Percentiles rank a stretch among this genome's conserved stretches.
phyloP scores from a whole-genome alignment of 1,140 invertebrate species.

The Aphaenogaster floridana region DNA sequence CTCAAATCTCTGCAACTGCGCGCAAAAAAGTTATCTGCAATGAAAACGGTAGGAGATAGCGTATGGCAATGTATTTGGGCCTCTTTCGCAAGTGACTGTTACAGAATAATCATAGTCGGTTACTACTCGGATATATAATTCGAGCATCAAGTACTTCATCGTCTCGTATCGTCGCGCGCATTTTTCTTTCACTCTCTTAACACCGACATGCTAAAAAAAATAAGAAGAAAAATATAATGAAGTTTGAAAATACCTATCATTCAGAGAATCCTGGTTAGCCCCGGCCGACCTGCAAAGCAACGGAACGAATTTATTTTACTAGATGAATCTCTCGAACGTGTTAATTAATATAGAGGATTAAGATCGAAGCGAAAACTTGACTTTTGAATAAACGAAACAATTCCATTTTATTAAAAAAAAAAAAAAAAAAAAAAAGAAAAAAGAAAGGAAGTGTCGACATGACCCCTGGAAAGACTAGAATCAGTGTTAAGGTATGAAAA shows the following conservation, averaged over 20 bases:
- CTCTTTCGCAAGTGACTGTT: slow-evolving; percentile 68
- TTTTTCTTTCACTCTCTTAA: slow-evolving; percentile 53
- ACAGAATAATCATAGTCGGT: slow-evolving; percentile 59
- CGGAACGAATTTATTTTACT: slow-evolving; percentile 80
- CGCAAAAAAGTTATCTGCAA: slow-evolving; percentile 75
- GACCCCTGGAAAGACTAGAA: slow-evolving; percentile 84
- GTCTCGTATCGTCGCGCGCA: slow-evolving; percentile 41
- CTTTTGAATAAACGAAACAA: slow-evolving; percentile 62
- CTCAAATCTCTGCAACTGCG: slow-evolving; percentile 74
- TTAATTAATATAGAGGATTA: slow-evolving; percentile 61
- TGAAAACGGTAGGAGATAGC: slow-evolving; percentile 67
- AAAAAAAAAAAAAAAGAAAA: slow-evolving; percentile 79
- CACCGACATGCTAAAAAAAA: slow-evolving; percentile 55
- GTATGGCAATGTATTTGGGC: slow-evolving; percentile 42
- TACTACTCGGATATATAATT: slow-evolving; percentile 67
- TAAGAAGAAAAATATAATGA: slow-evolving; percentile 74
- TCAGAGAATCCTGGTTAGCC: slow-evolving; percentile 84
- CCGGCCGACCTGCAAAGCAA: slow-evolving; percentile 85
- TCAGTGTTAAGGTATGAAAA: slow-evolving; percentile 81
- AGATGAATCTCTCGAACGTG: slow-evolving; percentile 68
- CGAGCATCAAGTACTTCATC: slow-evolving; percentile 31
- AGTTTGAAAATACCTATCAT: slow-evolving; percentile 84
- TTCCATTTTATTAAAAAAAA: slow-evolving; percentile 75
- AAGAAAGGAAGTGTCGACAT: slow-evolving; percentile 79
- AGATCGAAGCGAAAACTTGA: slow-evolving; percentile 71